Base-by-base conservation (phyloP, 2,888 invertebrate genomes). In the Nezara viridula region DNA sequence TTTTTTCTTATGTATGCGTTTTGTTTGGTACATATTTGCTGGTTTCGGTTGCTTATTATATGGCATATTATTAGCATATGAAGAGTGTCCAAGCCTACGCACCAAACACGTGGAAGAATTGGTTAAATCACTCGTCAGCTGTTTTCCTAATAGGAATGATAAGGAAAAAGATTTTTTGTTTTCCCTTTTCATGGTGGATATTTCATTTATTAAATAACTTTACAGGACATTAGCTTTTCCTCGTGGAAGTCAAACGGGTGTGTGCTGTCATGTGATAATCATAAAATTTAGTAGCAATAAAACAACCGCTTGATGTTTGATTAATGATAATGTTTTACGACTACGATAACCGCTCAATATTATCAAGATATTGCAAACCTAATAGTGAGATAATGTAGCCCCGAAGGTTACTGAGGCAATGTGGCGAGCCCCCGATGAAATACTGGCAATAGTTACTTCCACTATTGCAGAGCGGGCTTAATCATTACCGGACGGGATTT, bases 401-500 rank as follows among this genome's bases (percentile, higher is more conserved):
- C 10, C 14, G 66, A 73, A 73, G 66, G 37, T 73, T 24, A 73
- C 24, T 73, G 66, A 73, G 37, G 66, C 32, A 73, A 73, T 73
- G 37, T 7, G 7, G 19, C 27, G 2, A 37, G 21, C 19, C 24
- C 19, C 66, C 19, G 21, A 73, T 73, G 66, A 73, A 73, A 73
- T 73, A 73, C 66, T 37, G 66, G 66, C 19, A 73, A 73, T 73
- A 37, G 24, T 73, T 7, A 73, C 66, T 73, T 73, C 66, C 66
- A 73, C 66, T 73, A 37, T 73, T 73, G 37, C 66, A 14, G 66
- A 19, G 37, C 66, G 66, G 37, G 37, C 66, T 73, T 21, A 73
- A 73, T 73, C 66, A 73, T 73, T 73, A 73, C 66, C 37, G 66
- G 66, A 73, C 66, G 27, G 66, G 19, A 37, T 73, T 73, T 73